Evolutionary conservation across 2,888 invertebrate species (phyloP).

Genomic region (Clitarchus hookeri): DNA sequence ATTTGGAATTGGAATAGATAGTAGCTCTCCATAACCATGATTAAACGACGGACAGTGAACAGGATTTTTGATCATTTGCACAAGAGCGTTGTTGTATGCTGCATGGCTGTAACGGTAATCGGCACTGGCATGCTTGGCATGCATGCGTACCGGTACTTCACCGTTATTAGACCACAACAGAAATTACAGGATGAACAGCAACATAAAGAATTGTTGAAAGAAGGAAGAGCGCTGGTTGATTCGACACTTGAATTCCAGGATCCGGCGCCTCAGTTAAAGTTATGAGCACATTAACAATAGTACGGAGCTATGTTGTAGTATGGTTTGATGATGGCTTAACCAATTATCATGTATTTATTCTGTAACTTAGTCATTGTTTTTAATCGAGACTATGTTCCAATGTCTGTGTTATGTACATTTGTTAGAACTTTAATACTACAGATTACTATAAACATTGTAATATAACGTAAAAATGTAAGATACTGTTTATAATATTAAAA

Average conservation of each 20-base stretch:
- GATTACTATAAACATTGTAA: too few species aligned
- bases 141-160: not conserved
- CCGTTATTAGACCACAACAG: not conserved
- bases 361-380: not conserved
- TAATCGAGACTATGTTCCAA: too few species aligned
- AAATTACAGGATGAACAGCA: not conserved
- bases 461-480: too few species aligned
- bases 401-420: too few species aligned
- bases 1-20: too few species aligned
- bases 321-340: not conserved
- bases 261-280: not conserved
- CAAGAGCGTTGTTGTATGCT: not conserved
- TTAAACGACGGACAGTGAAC: slow-evolving; percentile 17
- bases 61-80: slow-evolving; percentile 5
- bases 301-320: not conserved
- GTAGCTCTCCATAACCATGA: not conserved
- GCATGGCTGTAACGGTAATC: not conserved
- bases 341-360: not conserved
- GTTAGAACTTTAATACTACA: too few species aligned
- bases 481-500: too few species aligned
- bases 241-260: not conserved
- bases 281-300: not conserved
- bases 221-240: not conserved
- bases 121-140: not conserved
- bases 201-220: not conserved